Evolutionary conservation across 2,797 vertebrate genomes (phyloP), one percentile per base, ranked within the genome.

Genomic region (Cercopithecus diana): DNA sequence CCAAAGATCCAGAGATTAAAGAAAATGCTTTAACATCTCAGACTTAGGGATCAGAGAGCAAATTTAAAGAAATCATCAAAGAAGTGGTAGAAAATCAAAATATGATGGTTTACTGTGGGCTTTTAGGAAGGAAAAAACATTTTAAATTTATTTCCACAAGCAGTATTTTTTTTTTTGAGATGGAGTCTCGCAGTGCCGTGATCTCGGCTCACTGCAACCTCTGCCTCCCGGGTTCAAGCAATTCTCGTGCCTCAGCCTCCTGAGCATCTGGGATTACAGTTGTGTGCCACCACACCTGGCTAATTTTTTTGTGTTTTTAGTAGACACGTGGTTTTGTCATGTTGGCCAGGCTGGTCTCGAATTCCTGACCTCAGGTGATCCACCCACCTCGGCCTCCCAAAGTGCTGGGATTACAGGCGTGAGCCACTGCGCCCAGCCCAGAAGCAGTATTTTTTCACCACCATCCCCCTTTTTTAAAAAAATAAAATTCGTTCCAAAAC

Each of bases 141-240:
- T 28, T 30, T 73, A 82, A 73, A 2, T 86, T 73, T 58, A 70
- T 86, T 26, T 41, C 30, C 55, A 70, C 82, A 55, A 72, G 28
- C 26, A 14, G 4, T 67, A 48, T 82, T 72, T 64, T 88, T 19
- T 70, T 28, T 70, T 28, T 64, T 64, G 61, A 67, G 17, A n/a
- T 0, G 33, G 14, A 67, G 61, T 67, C 61, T n/a, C 0, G 0
- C 2, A 0, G 30, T 17, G 15, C 52, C 19, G 2, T 20, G 19
- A 4, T n/a, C 61, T 67, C 4, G 7, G 61, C 61, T 67, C 61
- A 19, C 33, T n/a, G 61, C 30, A 67, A n/a, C 30, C 13, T 67
- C 30, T 4, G 30, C 61, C 30, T n/a, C 33, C 33, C 3, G 4
- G 7, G 61, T 67, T 67, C 61, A 67, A 67, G 30, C 14, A 7